Evolutionary conservation across 1,140 invertebrate species (phyloP).

Genomic region (Armadillidium nasatum): DNA sequence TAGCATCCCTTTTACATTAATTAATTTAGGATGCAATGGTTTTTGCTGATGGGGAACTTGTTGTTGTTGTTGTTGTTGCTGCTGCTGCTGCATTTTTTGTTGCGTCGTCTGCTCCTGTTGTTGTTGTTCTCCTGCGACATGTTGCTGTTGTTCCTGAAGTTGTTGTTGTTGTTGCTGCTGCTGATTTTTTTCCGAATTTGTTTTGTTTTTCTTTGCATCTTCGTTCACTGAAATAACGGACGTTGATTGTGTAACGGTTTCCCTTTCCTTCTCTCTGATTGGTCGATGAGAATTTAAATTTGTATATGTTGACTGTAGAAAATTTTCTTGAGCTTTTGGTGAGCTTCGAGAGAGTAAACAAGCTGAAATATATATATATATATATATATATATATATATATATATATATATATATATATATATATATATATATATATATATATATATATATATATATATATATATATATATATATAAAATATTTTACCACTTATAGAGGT

Average conservation of each 20-base stretch:
- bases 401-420: no score
- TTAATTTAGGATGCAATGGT: conserved; percentile 53
- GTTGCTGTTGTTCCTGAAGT: not conserved
- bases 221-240: not conserved
- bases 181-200: not conserved
- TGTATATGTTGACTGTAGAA: not conserved
- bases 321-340: not conserved
- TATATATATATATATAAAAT: no score
- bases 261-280: not conserved
- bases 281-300: conserved; percentile 5
- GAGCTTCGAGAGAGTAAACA: not conserved
- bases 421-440: no score
- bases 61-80: not conserved
- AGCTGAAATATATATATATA: not conserved
- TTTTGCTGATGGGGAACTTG: not conserved
- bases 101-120: not conserved
- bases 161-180: not conserved
- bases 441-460: no score
- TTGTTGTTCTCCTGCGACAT: not conserved
- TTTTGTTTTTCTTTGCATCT: not conserved
- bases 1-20: conserved; percentile 49
- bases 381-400: no score
- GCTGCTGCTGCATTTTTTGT: not conserved
- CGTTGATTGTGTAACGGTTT: not conserved
- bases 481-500: no score